A percentile compares a stretch with the other conserved stretches of the same genome.
These are phyloP conservation scores for Acronicta alni DNA, from an alignment of 2,888 invertebrate genomes.

Conservation along the genomic window DNA sequence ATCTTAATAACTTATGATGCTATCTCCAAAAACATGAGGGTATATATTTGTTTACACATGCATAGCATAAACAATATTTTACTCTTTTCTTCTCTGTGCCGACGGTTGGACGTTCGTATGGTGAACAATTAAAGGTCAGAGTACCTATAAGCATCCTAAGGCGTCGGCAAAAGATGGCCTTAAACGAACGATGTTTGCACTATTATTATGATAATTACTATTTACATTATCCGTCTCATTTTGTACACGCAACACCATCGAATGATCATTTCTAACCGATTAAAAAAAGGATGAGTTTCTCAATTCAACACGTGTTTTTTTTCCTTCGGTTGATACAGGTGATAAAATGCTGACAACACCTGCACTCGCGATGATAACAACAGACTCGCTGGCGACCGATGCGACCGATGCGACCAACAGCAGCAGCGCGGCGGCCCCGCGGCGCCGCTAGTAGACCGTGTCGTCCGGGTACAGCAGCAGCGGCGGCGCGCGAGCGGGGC, in stretches of 20 bases:
- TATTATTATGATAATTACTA: conserved; percentile 54
- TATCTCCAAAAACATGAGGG: conserved; percentile 38
- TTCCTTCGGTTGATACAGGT: not conserved
- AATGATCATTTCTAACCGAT: not conserved
- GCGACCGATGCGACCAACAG: not conserved
- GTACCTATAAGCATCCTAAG: conserved; percentile 39
- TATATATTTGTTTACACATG: conserved; percentile 23
- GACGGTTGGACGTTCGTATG: conserved; percentile 39
- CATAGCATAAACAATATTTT: not conserved
- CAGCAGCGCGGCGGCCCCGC: conserved; percentile 24
- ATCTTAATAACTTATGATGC: conserved; percentile 40
- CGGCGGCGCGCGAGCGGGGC: conserved; percentile 75
- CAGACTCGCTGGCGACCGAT: not conserved
- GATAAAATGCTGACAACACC: not conserved
- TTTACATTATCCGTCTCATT: conserved; percentile 48
- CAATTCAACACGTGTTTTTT: not conserved
- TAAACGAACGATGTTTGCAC: conserved; percentile 36
- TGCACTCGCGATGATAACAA: not conserved
- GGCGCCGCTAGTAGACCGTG: conserved; percentile 77
- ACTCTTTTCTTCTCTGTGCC: not conserved
- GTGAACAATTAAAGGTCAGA: conserved; percentile 31
- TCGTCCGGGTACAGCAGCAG: conserved; percentile 80
- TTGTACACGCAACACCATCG: conserved; percentile 40
- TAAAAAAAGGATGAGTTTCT: too few relatives aligned
- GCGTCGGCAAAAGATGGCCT: conserved; percentile 37